Evolutionary conservation across 2,797 vertebrate species (phyloP).

Genomic region (Protosalanx chinensis): DNA sequence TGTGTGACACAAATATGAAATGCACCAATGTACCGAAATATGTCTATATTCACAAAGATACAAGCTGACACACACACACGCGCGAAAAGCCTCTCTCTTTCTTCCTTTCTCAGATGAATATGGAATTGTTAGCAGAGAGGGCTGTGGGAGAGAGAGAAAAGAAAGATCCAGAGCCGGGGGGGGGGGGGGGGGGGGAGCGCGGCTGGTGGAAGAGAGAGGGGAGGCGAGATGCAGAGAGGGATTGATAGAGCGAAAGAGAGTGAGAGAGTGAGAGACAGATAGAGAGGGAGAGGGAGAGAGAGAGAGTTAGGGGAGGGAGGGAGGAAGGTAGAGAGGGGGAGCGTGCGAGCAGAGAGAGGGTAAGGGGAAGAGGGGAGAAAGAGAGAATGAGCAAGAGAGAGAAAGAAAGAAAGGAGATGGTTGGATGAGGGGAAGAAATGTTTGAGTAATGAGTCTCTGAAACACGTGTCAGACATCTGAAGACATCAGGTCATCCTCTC

Average conservation of each 20-base stretch:
- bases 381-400: neutral
- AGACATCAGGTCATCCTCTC: conserved; percentile 6
- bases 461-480: conserved; percentile 28
- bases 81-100: neutral
- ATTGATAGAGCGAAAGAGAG: neutral
- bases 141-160: neutral
- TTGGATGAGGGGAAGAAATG: conserved; percentile 13
- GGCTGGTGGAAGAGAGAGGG: no score
- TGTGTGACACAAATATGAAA: neutral
- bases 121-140: neutral
- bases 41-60: neutral
- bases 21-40: no score
- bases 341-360: neutral
- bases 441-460: conserved; percentile 21
- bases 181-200: neutral
- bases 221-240: neutral
- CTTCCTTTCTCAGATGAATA: neutral
- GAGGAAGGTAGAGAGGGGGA: neutral
- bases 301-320: no score
- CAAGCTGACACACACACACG: neutral
- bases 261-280: neutral
- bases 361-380: neutral
- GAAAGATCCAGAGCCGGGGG: neutral
- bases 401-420: no score
- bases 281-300: neutral